These are phyloP conservation scores for Hippolais icterina DNA, from an alignment of 2,113 vertebrate species.

Conservation along the genomic window DNA sequence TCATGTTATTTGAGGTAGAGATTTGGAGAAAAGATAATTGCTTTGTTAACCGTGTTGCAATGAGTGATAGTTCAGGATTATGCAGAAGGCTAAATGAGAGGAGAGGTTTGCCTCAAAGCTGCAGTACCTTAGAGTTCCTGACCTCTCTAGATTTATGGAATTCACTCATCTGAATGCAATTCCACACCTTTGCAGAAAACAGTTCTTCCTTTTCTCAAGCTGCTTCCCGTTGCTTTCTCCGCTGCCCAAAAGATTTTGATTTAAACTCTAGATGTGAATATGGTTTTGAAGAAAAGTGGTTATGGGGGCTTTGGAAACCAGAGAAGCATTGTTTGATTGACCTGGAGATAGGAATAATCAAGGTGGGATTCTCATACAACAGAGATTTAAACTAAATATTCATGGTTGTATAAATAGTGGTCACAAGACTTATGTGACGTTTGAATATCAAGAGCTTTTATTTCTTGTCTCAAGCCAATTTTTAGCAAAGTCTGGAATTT, in stretches of 20 bases:
- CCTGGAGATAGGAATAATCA: background rate
- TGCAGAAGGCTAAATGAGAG: background rate
- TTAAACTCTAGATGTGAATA: background rate
- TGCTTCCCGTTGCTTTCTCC: background rate
- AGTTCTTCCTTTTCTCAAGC: background rate
- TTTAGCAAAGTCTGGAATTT: background rate
- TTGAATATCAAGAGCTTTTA: background rate
- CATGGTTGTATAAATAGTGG: background rate
- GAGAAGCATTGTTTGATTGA: background rate
- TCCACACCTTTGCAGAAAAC: background rate
- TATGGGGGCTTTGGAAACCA: background rate
- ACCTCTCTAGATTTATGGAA: background rate
- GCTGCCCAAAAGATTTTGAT: background rate
- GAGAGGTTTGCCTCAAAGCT: background rate
- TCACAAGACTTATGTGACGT: background rate
- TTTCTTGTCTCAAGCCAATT: background rate
- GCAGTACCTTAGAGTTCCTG: background rate
- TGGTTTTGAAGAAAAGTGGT: background rate
- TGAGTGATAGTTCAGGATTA: background rate
- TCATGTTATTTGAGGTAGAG: background rate
- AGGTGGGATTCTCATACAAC: background rate
- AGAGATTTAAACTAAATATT: background rate
- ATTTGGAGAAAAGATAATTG: background rate
- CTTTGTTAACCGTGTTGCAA: background rate
- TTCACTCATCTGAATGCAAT: background rate